phyloP scores from a whole-genome alignment of 1,140 invertebrate species.

The Neodiprion virginianus region DNA sequence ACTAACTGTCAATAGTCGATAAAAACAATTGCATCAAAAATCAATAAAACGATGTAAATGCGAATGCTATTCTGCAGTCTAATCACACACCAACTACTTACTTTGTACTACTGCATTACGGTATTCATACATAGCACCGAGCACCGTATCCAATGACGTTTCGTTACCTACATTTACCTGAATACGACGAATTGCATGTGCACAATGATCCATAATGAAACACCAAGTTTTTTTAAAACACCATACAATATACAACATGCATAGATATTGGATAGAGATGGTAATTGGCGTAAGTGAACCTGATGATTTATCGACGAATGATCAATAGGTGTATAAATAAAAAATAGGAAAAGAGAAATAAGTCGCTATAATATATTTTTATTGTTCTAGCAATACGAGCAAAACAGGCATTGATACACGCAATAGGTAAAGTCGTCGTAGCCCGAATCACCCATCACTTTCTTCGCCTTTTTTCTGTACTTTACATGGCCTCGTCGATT shows the following conservation, averaged over 20 bases:
- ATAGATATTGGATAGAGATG: no score
- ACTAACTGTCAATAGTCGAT: no score
- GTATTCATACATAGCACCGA: no score
- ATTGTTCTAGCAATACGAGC: slow-evolving; percentile 59
- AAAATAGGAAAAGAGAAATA: neutral
- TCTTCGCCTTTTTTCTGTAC: slow-evolving; percentile 35
- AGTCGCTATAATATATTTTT: slow-evolving; percentile 34
- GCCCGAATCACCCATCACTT: slow-evolving; percentile 32
- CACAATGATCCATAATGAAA: neutral
- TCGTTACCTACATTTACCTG: no score
- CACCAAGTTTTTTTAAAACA: neutral
- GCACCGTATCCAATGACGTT: no score
- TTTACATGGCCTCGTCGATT: slow-evolving; percentile 20
- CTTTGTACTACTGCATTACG: no score
- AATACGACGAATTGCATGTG: neutral
- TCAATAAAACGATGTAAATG: no score
- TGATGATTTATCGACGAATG: neutral
- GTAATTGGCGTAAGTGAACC: no score
- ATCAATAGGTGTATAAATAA: neutral
- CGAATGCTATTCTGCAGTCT: no score
- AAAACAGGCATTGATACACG: slow-evolving; percentile 61
- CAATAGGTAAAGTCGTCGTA: slow-evolving; percentile 59
- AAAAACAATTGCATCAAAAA: no score
- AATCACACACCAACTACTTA: no score
- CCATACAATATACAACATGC: no score